A percentile compares a stretch with the other conserved stretches of the same genome.
These are phyloP conservation scores for Orthosia incerta DNA, from an alignment of 2,888 invertebrate species.

Conservation along the genomic window DNA sequence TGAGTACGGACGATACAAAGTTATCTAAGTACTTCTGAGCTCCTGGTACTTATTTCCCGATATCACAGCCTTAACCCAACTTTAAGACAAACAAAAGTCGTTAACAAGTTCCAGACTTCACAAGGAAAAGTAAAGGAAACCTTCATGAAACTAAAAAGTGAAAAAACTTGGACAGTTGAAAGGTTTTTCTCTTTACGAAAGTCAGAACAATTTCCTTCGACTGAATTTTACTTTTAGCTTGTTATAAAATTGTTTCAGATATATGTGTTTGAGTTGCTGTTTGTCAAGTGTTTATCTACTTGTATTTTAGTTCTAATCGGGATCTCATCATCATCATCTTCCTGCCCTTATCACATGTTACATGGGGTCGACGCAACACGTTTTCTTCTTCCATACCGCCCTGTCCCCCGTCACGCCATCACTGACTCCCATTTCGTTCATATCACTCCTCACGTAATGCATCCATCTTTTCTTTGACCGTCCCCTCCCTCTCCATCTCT, in stretches of 20 bases:
- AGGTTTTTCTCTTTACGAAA: slow-evolving; percentile 18
- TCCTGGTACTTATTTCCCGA: neutral
- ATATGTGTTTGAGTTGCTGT: slow-evolving; percentile 14
- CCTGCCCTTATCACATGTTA: no score
- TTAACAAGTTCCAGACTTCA: slow-evolving; percentile 36
- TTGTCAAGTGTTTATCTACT: no score
- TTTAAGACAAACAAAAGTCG: slow-evolving; percentile 21
- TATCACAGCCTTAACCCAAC: neutral
- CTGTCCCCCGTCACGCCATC: no score
- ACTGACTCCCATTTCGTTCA: no score
- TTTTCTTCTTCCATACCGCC: no score
- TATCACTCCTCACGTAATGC: no score
- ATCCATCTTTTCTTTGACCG: no score
- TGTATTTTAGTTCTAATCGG: no score
- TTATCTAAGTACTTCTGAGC: neutral
- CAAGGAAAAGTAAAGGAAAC: slow-evolving; percentile 31
- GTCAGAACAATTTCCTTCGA: slow-evolving; percentile 16
- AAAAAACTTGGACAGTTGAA: slow-evolving; percentile 39
- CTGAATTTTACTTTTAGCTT: slow-evolving; percentile 38
- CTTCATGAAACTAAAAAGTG: slow-evolving; percentile 32
- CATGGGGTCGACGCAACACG: no score
- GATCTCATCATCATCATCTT: no score
- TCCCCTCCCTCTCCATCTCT: no score
- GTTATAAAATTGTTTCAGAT: slow-evolving; percentile 41
- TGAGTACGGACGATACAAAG: neutral